Base-by-base conservation (phyloP, 2,113 vertebrate species). In the Mola mola region DNA sequence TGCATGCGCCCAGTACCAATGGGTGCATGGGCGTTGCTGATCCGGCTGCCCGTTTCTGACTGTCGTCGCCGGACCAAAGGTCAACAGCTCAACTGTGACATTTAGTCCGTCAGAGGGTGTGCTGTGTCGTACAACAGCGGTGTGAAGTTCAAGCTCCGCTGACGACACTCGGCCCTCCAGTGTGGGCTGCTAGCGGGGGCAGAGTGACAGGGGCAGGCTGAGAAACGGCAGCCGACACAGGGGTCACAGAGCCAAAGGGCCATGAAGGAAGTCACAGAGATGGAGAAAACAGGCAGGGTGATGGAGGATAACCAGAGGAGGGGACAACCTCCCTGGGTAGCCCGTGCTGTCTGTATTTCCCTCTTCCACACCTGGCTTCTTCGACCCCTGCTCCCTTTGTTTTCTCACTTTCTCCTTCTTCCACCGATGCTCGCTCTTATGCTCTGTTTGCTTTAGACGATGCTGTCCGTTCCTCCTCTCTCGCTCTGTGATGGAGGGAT, bases 81-180 rank as follows among this genome's bases (percentile, higher is more conserved):
- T 90, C 88, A 75, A 60, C 72, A 40, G 59, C 83, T 79, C 81
- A 81, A 52, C 83, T 84, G 88, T 91, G 88, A 83, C 79, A 67
- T 72, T 57, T 51, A 36, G 78, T 79, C 81, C 60, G 69, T 87
- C 84, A 74, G 78, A 76, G 76, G 67, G 72, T 74, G 70, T 75
- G 83, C 68, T 72, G 83, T 66, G 74, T 82, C 79, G 65, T 78
- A 82, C 81, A 79, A 80, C 75, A 60, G 28, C 8, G 61, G 73
- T 72, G 75, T 74, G 72, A 66, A 66, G 75, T 82, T 84, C 79
- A 83, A 75, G 84, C 79, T 84, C 82, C 10, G 56, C 74, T 75
- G 85, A 77, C 34, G 50, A 66, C 77, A 79, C 58, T 22, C 48
- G 43, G 63, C 69, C 76, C 58, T 66, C 52, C 57, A 1, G 47